Evolutionary conservation across 2,797 vertebrate species (phyloP).

Genomic region (Apodemus agrarius): DNA sequence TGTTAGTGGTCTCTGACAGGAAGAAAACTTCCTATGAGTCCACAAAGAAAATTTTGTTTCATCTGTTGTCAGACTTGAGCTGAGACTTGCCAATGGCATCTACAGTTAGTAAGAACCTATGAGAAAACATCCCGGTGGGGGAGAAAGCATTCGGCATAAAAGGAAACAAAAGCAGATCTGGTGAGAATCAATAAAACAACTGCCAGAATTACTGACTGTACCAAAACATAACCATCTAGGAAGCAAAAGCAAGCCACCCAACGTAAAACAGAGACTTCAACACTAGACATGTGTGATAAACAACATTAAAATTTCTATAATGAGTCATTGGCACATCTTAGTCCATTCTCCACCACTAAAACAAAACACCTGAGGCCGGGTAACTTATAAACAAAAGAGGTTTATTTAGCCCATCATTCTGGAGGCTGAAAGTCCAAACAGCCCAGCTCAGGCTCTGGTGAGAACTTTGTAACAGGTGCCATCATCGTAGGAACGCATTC

Average conservation of each 20-base stretch:
- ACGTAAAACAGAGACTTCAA: not conserved
- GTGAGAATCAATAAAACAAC: not conserved
- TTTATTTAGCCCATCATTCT: not conserved
- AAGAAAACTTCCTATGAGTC: not conserved
- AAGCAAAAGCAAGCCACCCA: not conserved
- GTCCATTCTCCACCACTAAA: not conserved
- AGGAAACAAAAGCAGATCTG: not conserved
- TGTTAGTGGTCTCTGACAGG: not conserved
- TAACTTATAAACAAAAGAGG: not conserved
- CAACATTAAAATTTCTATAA: conserved; percentile 12
- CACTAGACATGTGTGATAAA: not conserved
- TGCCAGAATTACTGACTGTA: not conserved
- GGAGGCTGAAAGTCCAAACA: not conserved
- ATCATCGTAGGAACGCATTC: not conserved
- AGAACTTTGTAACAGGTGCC: not conserved
- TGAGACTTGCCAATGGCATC: not conserved
- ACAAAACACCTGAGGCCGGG: not conserved
- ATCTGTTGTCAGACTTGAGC: not conserved
- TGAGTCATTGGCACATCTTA: not conserved
- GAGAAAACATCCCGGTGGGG: not conserved
- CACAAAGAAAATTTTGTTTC: not conserved
- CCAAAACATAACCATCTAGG: not conserved
- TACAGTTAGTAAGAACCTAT: not conserved
- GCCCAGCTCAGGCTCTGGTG: not conserved
- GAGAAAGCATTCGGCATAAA: not conserved